phyloP scores from a whole-genome alignment of 2,113 vertebrate genomes.

The Anser cygnoides region DNA sequence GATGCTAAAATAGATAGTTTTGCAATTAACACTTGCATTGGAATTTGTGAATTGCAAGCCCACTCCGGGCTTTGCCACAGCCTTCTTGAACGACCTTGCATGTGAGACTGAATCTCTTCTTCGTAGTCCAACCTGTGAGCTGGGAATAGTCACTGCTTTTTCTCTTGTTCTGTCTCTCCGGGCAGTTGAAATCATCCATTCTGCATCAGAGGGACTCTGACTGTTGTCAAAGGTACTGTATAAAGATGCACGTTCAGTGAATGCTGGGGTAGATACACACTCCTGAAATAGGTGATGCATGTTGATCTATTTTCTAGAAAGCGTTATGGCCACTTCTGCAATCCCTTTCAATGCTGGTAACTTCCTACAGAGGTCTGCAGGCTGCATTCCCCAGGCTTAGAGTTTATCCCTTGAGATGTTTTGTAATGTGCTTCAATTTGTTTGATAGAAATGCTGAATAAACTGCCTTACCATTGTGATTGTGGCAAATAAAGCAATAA shows the following conservation, averaged over 20 bases:
- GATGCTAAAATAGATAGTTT: background rate
- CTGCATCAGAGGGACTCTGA: background rate
- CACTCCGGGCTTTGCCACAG: background rate
- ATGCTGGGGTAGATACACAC: no score
- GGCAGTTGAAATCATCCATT: background rate
- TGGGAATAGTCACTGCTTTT: background rate
- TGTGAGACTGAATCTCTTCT: background rate
- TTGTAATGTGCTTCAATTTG: background rate
- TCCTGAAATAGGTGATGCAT: background rate
- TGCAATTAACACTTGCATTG: background rate
- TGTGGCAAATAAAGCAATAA: background rate
- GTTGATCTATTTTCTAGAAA: background rate
- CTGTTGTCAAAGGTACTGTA: background rate
- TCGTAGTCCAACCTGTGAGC: background rate
- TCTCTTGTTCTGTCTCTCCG: background rate
- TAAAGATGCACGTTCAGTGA: background rate
- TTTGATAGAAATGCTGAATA: background rate
- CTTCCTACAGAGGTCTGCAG: background rate
- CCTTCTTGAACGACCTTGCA: background rate
- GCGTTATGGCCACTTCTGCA: background rate
- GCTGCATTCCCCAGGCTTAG: background rate
- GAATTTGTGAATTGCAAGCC: background rate
- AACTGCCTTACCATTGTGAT: background rate
- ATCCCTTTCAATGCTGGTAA: background rate
- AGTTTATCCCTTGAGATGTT: background rate